Evolutionary conservation across 1,140 invertebrate species (phyloP).

Genomic region (Steinernema feltiae): DNA sequence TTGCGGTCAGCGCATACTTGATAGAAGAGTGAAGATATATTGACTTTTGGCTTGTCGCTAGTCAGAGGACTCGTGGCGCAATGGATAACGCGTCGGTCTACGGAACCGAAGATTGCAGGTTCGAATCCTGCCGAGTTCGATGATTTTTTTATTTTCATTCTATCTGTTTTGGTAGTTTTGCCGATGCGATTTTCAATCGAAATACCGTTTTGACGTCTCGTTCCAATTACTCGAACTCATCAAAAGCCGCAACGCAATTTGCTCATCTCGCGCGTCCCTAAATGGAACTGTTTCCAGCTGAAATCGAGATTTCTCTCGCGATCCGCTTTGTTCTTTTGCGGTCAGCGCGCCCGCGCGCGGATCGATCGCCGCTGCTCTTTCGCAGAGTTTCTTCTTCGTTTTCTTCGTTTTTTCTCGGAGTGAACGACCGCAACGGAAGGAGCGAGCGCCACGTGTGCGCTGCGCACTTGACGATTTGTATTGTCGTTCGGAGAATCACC

Average conservation of each 20-base stretch:
- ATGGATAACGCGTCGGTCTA: too few species aligned
- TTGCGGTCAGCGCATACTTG: conserved; percentile 3
- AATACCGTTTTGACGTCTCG: not conserved
- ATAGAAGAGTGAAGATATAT: too few species aligned
- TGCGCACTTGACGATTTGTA: not conserved
- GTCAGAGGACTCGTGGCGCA: too few species aligned
- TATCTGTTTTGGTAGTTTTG: too few species aligned
- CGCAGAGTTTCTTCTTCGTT: not conserved
- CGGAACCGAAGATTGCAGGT: too few species aligned
- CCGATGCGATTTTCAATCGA: too few species aligned
- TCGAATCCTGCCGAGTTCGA: too few species aligned
- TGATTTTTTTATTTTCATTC: too few species aligned
- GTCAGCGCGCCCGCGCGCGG: not conserved
- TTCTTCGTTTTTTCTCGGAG: not conserved
- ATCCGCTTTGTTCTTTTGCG: not conserved
- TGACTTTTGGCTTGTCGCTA: too few species aligned
- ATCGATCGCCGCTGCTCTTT: not conserved
- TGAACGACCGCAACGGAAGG: not conserved
- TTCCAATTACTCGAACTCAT: not conserved
- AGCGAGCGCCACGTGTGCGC: not conserved
- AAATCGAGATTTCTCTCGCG: not conserved
- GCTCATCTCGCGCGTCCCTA: not conserved
- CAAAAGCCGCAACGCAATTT: not conserved
- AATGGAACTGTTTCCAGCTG: not conserved
- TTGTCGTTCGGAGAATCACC: too few species aligned